Base-by-base conservation (phyloP, 2,888 invertebrate genomes). In the Tenthredo mesomela region DNA sequence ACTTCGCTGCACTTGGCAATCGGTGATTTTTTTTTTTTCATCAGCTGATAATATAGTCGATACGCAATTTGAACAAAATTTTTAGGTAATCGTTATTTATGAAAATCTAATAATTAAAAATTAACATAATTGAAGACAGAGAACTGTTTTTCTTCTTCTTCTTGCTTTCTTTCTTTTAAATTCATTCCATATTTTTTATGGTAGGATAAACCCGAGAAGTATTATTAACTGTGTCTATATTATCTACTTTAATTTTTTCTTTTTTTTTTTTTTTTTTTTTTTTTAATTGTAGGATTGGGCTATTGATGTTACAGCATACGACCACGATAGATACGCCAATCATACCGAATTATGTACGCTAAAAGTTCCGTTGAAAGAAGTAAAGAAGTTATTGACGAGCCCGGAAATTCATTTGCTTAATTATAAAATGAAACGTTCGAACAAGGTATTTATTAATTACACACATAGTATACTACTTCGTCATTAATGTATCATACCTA, bases 281-380 rank as follows among this genome's bases (percentile, higher is more conserved):
- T 33, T 86, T 58, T n/a, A 50, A 71, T 86, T 89, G 0, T 85
- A 94, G 94, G 94, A 94, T 43, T 93, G 94, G 91, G 89, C 92
- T 78, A 90, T 94, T 86, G 92, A 93, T 84, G 91, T 94, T 84
- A 89, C 92, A 3, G 94, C 93, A 0, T 92, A 92, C 88, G 94
- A 94, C 90, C 93, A 93, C 85, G 94, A 94, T 89, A 93, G 93
- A 86, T 93, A 92, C 86, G 94, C 94, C 9, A 94, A 94, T 90
- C 94, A 94, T 82, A 94, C 94, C 4, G 93, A 94, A 87, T 87
- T 94, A 58, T 93, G 94, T 71, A 92, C 92, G n/a, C 90, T 94
- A 9, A 92, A 92, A 78, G 89, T 94, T 71, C 90, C 93, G 29
- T 88, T 94, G 73, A 92, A 92, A 85, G 94, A 94, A 82, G 89